A percentile compares a stretch with the other conserved stretches of the same genome.
These are phyloP conservation scores for Batillaria attramentaria DNA, from an alignment of 1,140 invertebrate species.

Conservation along the genomic window DNA sequence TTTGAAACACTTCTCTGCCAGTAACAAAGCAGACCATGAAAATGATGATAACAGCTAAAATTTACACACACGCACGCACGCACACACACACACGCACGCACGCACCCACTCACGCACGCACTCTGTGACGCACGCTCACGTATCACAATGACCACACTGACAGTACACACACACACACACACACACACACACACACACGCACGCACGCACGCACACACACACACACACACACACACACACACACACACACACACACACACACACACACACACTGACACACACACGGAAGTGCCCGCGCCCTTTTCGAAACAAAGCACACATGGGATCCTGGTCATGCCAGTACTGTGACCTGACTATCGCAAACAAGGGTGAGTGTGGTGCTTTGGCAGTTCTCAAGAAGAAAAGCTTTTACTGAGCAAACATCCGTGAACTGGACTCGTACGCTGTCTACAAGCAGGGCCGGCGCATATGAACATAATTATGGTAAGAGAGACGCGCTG, in stretches of 20 bases:
- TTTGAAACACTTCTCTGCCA: too few relatives aligned
- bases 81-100: slow-evolving; percentile 19
- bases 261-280: neutral
- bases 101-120: neutral
- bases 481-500: neutral
- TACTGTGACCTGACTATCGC: too few relatives aligned
- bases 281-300: neutral
- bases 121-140: neutral
- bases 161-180: slow-evolving; percentile 19
- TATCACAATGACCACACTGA: neutral
- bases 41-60: neutral
- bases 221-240: slow-evolving; percentile 20
- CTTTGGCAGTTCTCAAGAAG: too few relatives aligned
- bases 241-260: neutral
- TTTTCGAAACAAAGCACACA: too few relatives aligned
- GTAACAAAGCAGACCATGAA: neutral
- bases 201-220: neutral
- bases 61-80: neutral
- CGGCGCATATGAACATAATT: too few relatives aligned
- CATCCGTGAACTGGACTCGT: too few relatives aligned
- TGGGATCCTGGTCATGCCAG: too few relatives aligned
- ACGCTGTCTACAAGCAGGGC: too few relatives aligned
- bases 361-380: too few relatives aligned
- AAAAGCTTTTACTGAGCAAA: too few relatives aligned
- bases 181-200: slow-evolving; percentile 19